Conservation (phyloP, 1,140 invertebrate genomes). For the Danaus melanippus region DNA sequence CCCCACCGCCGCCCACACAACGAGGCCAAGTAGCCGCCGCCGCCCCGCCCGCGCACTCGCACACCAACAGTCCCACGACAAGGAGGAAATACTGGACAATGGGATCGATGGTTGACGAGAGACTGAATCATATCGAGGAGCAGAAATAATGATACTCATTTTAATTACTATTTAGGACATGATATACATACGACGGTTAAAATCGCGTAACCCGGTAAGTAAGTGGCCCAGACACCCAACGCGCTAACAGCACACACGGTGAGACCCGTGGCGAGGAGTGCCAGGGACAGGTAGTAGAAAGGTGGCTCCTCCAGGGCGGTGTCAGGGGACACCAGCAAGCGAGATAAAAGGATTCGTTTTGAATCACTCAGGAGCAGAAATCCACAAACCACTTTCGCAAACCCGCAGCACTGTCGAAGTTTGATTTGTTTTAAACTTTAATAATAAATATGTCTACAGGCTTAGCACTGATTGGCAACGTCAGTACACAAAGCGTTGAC, state of each 20-base stretch:
- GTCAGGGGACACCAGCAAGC: conserved; percentile 75
- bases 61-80: conserved; percentile 79
- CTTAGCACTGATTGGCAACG: too few species aligned
- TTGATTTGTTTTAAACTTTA: conserved; percentile 1
- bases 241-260: conserved; percentile 77
- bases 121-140: too few species aligned
- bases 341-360: conserved; percentile 78
- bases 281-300: conserved; percentile 81
- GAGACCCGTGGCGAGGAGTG: conserved; percentile 76
- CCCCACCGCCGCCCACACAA: conserved; percentile 80
- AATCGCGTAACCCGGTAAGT: conserved; percentile 80
- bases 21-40: conserved; percentile 85
- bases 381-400: conserved; percentile 78
- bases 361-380: conserved; percentile 80
- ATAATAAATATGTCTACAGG: too few species aligned
- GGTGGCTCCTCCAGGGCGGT: conserved; percentile 76
- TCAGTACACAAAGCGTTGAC: too few species aligned
- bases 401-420: conserved; percentile 76
- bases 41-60: conserved; percentile 81
- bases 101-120: neutral
- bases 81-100: conserved; percentile 79
- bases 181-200: conserved; percentile 75
- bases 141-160: conserved; percentile 1
- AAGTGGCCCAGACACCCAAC: conserved; percentile 85
- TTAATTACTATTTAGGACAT: neutral